Base-by-base conservation (phyloP, 23 tunicate species). In the Corella eumyota region DNA sequence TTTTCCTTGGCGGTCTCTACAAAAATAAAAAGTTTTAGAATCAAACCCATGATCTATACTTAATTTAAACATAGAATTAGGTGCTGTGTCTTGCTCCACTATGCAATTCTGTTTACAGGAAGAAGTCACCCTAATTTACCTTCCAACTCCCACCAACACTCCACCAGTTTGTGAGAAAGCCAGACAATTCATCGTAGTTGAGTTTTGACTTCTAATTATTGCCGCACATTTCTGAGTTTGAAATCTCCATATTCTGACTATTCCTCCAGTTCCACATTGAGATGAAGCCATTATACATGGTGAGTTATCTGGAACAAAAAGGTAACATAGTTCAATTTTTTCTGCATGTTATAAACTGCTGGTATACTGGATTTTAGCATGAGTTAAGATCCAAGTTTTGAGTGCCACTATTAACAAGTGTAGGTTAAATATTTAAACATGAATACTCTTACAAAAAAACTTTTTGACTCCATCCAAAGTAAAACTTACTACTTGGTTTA, bases 1-100 rank as follows among this genome's bases (percentile, higher is more conserved):
- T 32, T 88, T 88, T 3, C 80, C 80, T 36, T 88, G 88, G 6
- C 65, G 57, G 64, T 88, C 96, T 57, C 96, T 88, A 34, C 6
- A 68, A 67, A 65, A n/a, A 64, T 1, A 6, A 38, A 1, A 4
- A 40, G 3, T 38, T 64, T 2, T 23, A 64, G 1, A 64, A 2
- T 53, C n/a, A 53, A 53, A 11, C 21, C 7, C n/a, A 53, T n/a
- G n/a, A n/a, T 44, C 49, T 44, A 44, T 17, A 13, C 15, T 44
- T 44, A 44, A 44, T 13, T 13, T 13, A 13, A 44, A 44, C 13
- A 44, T 13, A 44, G 49, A 13, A 13, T 44, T 44, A 17, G 17
- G 17, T 13, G 13, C 13, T 44, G 15, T 44, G 15, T 44, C 49
- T 17, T 44, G 17, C 17, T 44, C 17, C 49, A 13, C 13, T 44